Evolutionary conservation across 2,888 invertebrate genomes (phyloP).

Genomic region (Apodemia hepburni): DNA sequence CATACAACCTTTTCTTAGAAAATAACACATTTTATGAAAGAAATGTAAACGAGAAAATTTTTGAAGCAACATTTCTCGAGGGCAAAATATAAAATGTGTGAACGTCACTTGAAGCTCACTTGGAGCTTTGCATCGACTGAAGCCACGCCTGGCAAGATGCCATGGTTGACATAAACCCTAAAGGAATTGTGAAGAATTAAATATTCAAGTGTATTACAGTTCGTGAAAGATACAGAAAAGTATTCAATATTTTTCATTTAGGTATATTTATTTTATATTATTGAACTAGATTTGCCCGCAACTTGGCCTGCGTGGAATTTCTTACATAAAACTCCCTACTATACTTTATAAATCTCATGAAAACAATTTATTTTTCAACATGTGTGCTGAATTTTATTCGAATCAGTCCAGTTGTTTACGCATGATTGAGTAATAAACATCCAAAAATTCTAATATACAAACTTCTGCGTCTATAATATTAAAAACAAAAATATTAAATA

Average conservation of each 20-base stretch:
- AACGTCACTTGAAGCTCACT: slow-evolving; percentile 23
- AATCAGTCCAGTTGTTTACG: too few relatives aligned
- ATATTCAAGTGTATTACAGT: slow-evolving; percentile 13
- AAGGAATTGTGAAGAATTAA: slow-evolving; percentile 14
- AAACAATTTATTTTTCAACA: too few relatives aligned
- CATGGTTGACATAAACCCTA: slow-evolving; percentile 21
- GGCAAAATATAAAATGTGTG: slow-evolving; percentile 22
- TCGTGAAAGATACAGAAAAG: background rate
- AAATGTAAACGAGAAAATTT: slow-evolving; percentile 7
- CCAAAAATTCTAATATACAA: too few relatives aligned
- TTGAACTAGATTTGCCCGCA: too few relatives aligned
- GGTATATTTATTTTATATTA: too few relatives aligned
- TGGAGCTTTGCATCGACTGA: slow-evolving; percentile 16
- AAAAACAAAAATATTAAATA: too few relatives aligned
- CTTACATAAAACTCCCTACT: too few relatives aligned
- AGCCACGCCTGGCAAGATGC: slow-evolving; percentile 23
- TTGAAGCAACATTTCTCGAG: slow-evolving; percentile 19
- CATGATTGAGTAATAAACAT: too few relatives aligned
- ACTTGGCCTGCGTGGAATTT: too few relatives aligned
- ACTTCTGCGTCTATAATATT: too few relatives aligned
- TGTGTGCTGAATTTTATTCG: too few relatives aligned
- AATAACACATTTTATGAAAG: background rate
- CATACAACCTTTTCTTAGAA: background rate
- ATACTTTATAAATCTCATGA: too few relatives aligned
- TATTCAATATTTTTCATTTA: background rate